phyloP scores from a whole-genome alignment of 2,113 vertebrate species.

The Stigmatopora nigra region DNA sequence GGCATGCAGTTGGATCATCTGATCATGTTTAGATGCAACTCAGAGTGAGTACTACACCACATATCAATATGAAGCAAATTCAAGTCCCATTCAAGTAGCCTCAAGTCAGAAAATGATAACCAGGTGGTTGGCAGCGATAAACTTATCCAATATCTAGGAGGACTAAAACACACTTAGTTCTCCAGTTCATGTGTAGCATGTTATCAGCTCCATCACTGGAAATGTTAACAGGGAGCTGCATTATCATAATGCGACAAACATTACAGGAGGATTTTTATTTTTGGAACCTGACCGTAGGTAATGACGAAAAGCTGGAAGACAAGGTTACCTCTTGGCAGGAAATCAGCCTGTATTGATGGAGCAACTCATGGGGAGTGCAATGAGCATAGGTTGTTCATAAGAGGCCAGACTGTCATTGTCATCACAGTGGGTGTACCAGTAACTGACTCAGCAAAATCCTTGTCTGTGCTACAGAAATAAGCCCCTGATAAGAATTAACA shows the following conservation, averaged over 20 bases:
- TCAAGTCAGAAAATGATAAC: slow-evolving; percentile 56
- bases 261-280: slow-evolving; percentile 48
- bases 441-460: slow-evolving; percentile 53
- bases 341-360: slow-evolving; percentile 34
- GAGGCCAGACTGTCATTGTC: slow-evolving; percentile 43
- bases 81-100: slow-evolving; percentile 45
- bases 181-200: slow-evolving; percentile 39
- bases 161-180: slow-evolving; percentile 62
- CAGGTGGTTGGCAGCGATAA: slow-evolving; percentile 51
- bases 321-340: slow-evolving; percentile 30
- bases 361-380: slow-evolving; percentile 27
- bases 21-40: slow-evolving; percentile 25
- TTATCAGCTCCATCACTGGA: slow-evolving; percentile 57
- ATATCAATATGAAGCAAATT: slow-evolving; percentile 30
- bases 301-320: slow-evolving; percentile 26
- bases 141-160: slow-evolving; percentile 57
- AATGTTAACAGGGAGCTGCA: slow-evolving; percentile 54
- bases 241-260: slow-evolving; percentile 62
- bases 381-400: slow-evolving; percentile 33
- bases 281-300: slow-evolving; percentile 26
- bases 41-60: slow-evolving; percentile 1
- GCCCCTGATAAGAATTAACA: slow-evolving; percentile 55
- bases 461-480: slow-evolving; percentile 46
- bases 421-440: slow-evolving; percentile 24
- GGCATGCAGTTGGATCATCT: slow-evolving; percentile 28